Conservation (phyloP, 2,888 invertebrate species). For the Ecdyonurus torrentis region DNA sequence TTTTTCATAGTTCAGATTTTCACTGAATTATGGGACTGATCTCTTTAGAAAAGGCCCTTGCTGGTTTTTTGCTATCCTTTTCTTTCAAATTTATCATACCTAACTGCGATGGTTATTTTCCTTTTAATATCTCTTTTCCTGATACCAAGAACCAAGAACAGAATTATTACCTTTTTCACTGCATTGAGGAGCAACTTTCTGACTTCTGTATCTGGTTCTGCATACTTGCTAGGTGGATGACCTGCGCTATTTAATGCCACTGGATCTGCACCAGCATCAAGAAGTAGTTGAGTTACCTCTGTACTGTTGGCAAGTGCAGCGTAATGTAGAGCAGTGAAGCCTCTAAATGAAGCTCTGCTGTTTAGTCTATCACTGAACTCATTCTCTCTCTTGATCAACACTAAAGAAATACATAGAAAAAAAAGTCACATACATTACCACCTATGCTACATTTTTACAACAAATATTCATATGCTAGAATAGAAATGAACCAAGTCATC, state of each 20-base stretch:
- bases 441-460: slow-evolving; percentile 6
- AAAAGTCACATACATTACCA: neutral
- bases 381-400: slow-evolving; percentile 51
- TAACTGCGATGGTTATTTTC: too few relatives aligned
- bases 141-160: neutral
- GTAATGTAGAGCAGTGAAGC: slow-evolving; percentile 80
- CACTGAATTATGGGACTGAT: too few relatives aligned
- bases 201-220: slow-evolving; percentile 39
- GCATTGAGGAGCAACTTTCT: slow-evolving; percentile 42
- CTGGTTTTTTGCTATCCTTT: too few relatives aligned
- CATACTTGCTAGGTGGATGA: slow-evolving; percentile 56
- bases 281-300: slow-evolving; percentile 41
- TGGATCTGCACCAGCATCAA: slow-evolving; percentile 59
- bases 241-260: slow-evolving; percentile 60
- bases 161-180: slow-evolving; percentile 21
- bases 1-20: too few relatives aligned
- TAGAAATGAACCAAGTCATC: slow-evolving; percentile 6
- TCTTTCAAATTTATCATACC: too few relatives aligned
- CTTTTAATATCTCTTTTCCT: neutral
- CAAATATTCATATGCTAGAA: neutral
- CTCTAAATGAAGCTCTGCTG: slow-evolving; percentile 55
- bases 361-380: slow-evolving; percentile 54
- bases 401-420: slow-evolving; percentile 21
- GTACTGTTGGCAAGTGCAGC: slow-evolving; percentile 59
- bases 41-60: too few relatives aligned